Percentiles rank a stretch among this genome's conserved stretches.
Evolutionary conservation across 2,797 vertebrate genomes (phyloP).

Genomic region (Rhyacichthys aspro): DNA sequence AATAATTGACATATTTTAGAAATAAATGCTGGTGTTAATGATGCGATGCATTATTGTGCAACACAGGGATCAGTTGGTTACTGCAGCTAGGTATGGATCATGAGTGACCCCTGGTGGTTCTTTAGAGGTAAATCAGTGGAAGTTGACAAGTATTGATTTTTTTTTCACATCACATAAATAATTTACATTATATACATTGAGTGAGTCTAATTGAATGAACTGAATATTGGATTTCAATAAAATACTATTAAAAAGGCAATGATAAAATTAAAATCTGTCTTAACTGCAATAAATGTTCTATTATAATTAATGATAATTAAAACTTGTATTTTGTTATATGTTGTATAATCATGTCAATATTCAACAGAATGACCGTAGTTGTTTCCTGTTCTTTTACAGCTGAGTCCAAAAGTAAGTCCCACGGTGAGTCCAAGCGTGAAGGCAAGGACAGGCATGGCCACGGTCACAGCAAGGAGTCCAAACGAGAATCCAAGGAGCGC

Average conservation of each 20-base stretch:
- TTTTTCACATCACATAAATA: background rate
- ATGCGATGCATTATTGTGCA: background rate
- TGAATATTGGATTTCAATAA: too few relatives aligned
- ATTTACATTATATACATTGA: background rate
- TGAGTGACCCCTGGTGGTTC: constrained; percentile 67
- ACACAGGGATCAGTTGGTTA: background rate
- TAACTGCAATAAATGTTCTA: too few relatives aligned
- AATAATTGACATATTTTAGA: background rate
- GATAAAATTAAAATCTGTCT: too few relatives aligned
- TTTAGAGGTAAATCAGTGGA: constrained; percentile 29
- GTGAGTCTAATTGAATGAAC: too few relatives aligned
- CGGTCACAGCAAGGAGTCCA: constrained; percentile 79
- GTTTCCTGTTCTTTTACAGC: constrained; percentile 74
- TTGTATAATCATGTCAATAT: too few relatives aligned
- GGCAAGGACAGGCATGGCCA: constrained; percentile 76
- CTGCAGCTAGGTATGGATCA: constrained; percentile 4
- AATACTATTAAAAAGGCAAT: too few relatives aligned
- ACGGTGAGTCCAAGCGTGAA: constrained; percentile 77
- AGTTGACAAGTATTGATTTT: background rate
- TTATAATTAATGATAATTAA: too few relatives aligned
- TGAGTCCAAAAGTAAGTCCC: constrained; percentile 76
- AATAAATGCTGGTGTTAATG: background rate
- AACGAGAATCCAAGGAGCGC: constrained; percentile 79
- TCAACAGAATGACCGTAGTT: background rate
- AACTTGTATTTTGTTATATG: too few relatives aligned